phyloP scores from a whole-genome alignment of 2,113 vertebrate genomes.

The Scolopax mira region DNA sequence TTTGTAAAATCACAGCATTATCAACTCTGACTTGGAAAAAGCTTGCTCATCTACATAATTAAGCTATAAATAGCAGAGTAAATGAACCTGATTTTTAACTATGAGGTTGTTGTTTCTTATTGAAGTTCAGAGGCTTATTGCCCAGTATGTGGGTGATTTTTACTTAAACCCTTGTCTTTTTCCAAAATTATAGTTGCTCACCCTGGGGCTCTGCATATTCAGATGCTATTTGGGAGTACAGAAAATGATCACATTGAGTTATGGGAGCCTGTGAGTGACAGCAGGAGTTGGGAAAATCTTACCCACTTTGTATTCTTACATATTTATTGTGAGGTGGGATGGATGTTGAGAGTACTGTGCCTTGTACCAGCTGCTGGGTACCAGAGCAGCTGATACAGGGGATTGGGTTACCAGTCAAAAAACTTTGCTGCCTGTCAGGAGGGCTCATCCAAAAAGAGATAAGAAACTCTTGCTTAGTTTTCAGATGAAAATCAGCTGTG shows the following conservation, averaged over 20 bases:
- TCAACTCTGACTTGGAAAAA: neutral
- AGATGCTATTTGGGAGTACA: neutral
- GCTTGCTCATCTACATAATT: neutral
- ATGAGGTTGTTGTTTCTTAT: neutral
- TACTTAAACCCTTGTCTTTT: neutral
- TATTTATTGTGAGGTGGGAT: neutral
- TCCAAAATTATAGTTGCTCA: neutral
- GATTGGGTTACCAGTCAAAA: neutral
- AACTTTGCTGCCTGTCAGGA: neutral
- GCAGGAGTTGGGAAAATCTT: neutral
- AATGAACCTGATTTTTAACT: neutral
- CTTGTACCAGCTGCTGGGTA: neutral
- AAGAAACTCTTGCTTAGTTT: neutral
- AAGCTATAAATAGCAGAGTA: slow-evolving; percentile 1
- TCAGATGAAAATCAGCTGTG: neutral
- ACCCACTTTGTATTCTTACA: neutral
- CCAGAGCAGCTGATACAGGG: neutral
- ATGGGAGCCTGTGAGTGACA: neutral
- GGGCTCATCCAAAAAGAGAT: neutral
- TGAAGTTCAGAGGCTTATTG: neutral
- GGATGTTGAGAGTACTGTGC: neutral
- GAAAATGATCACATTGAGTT: neutral
- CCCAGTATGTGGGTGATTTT: neutral
- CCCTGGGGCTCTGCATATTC: neutral
- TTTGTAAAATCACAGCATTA: neutral